phyloP scores from a whole-genome alignment of 2,888 invertebrate species.

The Fissipunctia ypsillon region DNA sequence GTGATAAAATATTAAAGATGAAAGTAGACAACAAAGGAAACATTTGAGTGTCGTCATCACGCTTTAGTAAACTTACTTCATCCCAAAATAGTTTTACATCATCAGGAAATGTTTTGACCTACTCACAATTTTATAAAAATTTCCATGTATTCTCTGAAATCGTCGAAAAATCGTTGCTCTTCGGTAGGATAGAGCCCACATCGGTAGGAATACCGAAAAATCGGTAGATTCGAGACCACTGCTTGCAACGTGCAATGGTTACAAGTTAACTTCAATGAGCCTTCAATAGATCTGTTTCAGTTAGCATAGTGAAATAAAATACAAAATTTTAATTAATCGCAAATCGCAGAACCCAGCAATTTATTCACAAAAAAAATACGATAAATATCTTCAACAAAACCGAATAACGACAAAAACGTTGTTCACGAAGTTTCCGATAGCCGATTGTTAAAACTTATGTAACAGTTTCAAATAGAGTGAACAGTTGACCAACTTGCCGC shows the following conservation, averaged over 20 bases:
- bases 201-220: too few relatives aligned
- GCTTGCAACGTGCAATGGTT: not conserved
- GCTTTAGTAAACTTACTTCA: too few relatives aligned
- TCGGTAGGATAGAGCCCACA: too few relatives aligned
- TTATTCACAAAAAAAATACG: constrained; percentile 27
- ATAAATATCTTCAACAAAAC: constrained; percentile 49
- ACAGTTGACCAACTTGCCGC: constrained; percentile 64
- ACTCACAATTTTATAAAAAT: too few relatives aligned
- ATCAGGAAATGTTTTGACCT: too few relatives aligned
- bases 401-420: constrained; percentile 52
- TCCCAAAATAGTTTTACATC: too few relatives aligned
- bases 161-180: too few relatives aligned
- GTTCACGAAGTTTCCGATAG: constrained; percentile 58
- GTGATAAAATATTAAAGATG: too few relatives aligned
- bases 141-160: too few relatives aligned
- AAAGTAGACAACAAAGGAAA: too few relatives aligned
- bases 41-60: too few relatives aligned
- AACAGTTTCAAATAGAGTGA: constrained; percentile 68
- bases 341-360: constrained; percentile 9
- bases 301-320: not conserved
- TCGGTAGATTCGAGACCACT: too few relatives aligned
- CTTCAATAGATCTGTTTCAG: not conserved
- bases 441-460: constrained; percentile 74
- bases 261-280: not conserved
- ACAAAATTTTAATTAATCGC: not conserved